phyloP scores from a whole-genome alignment of 2,888 invertebrate species.

The Amblyjoppa fuscipennis region DNA sequence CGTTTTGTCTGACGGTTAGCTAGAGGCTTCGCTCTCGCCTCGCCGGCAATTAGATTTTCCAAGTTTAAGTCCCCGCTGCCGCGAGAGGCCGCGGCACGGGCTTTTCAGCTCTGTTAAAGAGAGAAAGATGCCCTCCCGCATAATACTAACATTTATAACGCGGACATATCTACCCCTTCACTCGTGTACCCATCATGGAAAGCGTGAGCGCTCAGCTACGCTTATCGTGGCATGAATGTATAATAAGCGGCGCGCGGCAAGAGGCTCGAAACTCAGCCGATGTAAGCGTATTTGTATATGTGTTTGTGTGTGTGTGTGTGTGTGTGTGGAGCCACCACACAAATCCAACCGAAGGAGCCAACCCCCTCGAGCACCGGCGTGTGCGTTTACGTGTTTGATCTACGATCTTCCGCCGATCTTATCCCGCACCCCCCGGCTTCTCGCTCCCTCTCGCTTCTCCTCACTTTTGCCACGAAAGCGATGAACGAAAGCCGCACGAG shows the following conservation, averaged over 20 bases:
- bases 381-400: slow-evolving; percentile 83
- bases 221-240: slow-evolving; percentile 81
- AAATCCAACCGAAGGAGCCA: slow-evolving; percentile 68
- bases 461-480: slow-evolving; percentile 33
- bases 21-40: slow-evolving; percentile 47
- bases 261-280: slow-evolving; percentile 43
- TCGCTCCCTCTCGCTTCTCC: slow-evolving; percentile 9
- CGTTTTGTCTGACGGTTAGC: slow-evolving; percentile 43
- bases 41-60: slow-evolving; percentile 64
- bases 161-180: slow-evolving; percentile 84
- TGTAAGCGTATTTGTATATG: slow-evolving; percentile 50
- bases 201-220: slow-evolving; percentile 71
- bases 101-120: slow-evolving; percentile 64
- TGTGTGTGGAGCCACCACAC: slow-evolving; percentile 24
- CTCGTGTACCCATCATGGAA: slow-evolving; percentile 79
- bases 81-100: slow-evolving; percentile 48
- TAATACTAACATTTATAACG: slow-evolving; percentile 85
- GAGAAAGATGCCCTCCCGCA: slow-evolving; percentile 79
- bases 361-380: slow-evolving; percentile 75
- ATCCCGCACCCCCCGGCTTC: slow-evolving; percentile 68
- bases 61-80: slow-evolving; percentile 52
- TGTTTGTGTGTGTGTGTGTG: slow-evolving; percentile 20
- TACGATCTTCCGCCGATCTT: slow-evolving; percentile 83
- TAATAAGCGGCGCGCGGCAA: slow-evolving; percentile 81
- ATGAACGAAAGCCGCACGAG: slow-evolving; percentile 57